Evolutionary conservation across 1,140 invertebrate genomes (phyloP).

Genomic region (Pogonognathellus flavescens): DNA sequence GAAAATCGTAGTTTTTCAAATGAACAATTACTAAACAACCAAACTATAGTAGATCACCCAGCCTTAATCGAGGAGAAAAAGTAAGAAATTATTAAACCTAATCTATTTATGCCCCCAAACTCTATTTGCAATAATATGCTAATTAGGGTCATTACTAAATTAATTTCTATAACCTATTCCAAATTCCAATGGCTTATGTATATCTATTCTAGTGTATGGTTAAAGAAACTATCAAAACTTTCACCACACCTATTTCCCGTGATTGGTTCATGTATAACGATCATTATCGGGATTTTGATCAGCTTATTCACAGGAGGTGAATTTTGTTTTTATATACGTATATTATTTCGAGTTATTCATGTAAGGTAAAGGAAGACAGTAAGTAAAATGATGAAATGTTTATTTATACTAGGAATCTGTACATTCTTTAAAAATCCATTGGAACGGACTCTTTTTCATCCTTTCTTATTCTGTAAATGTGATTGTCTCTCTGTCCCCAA

Average conservation of each 20-base stretch:
- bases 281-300: neutral
- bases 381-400: too few species aligned
- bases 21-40: neutral
- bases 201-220: slow-evolving; percentile 2
- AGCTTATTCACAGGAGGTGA: slow-evolving; percentile 22
- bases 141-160: too few species aligned
- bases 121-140: too few species aligned
- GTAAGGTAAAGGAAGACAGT: too few species aligned
- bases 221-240: neutral
- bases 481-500: neutral
- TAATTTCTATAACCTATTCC: too few species aligned
- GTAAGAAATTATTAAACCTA: too few species aligned
- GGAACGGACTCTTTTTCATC: neutral
- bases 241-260: neutral
- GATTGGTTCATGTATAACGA: neutral
- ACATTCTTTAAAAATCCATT: neutral
- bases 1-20: neutral
- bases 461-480: neutral
- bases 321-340: too few species aligned
- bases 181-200: too few species aligned
- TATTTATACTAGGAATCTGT: neutral
- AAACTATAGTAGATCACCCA: neutral
- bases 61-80: slow-evolving; percentile 2
- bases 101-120: too few species aligned
- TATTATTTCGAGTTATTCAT: too few species aligned